phyloP scores from a whole-genome alignment of 2,888 invertebrate genomes.

The Lasioglossum zephyrum region DNA sequence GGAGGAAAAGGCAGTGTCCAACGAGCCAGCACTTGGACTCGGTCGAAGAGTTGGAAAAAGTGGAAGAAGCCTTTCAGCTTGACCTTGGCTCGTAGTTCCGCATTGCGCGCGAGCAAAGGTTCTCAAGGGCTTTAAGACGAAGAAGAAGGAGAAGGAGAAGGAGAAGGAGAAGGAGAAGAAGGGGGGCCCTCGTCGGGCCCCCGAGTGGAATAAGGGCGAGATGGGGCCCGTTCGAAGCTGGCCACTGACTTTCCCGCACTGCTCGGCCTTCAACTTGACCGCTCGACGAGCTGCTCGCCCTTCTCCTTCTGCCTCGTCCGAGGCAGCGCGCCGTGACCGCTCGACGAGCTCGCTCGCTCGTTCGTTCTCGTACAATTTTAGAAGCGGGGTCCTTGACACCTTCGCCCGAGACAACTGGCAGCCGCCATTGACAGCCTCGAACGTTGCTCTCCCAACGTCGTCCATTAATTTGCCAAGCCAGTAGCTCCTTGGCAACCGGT shows the following conservation, averaged over 20 bases:
- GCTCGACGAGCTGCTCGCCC: conserved; percentile 57
- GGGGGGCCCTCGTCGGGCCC: conserved; percentile 11
- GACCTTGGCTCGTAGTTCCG: conserved; percentile 69
- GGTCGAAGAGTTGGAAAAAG: not conserved
- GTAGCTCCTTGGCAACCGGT: conserved; percentile 7
- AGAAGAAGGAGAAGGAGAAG: not conserved
- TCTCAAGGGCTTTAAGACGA: conserved; percentile 7
- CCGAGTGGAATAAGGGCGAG: conserved; percentile 44
- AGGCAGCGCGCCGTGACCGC: conserved; percentile 43
- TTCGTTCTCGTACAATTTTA: conserved; percentile 65
- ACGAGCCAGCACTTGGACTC: not conserved
- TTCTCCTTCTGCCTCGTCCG: conserved; percentile 54
- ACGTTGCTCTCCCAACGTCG: conserved; percentile 39
- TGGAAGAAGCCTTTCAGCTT: conserved; percentile 20
- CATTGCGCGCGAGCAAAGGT: conserved; percentile 62
- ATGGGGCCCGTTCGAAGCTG: not conserved
- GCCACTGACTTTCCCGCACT: conserved; percentile 18
- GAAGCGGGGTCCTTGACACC: conserved; percentile 75
- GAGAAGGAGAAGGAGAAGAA: not conserved
- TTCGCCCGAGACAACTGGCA: conserved; percentile 51
- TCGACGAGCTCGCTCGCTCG: conserved; percentile 18
- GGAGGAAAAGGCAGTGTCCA: not conserved
- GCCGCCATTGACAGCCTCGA: conserved; percentile 65
- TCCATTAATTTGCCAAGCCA: conserved; percentile 58
- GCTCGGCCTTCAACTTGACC: conserved; percentile 81